Evolutionary conservation across 2,888 invertebrate genomes (phyloP).

Genomic region (Gisinianus flammeolus): DNA sequence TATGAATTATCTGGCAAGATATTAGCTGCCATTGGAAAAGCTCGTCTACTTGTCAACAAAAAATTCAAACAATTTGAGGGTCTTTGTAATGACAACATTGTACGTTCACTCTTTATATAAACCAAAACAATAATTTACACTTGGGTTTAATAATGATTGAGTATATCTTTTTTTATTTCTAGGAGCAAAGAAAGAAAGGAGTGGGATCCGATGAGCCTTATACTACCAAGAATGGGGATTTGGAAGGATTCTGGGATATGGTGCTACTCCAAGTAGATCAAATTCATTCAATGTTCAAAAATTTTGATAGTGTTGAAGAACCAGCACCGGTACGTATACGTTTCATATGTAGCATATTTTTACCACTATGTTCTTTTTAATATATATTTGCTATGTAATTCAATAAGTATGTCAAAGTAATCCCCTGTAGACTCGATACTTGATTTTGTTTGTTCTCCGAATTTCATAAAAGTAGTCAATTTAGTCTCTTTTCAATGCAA

Average conservation of each 20-base stretch:
- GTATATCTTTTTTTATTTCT: background rate
- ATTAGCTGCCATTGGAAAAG: constrained; percentile 88
- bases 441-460: too few species aligned
- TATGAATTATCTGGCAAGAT: constrained; percentile 81
- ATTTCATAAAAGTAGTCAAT: too few species aligned
- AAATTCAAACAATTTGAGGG: constrained; percentile 96
- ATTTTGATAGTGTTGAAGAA: constrained; percentile 42
- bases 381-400: too few species aligned
- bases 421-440: too few species aligned
- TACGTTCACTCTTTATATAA: constrained; percentile 62
- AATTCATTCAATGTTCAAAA: constrained; percentile 67
- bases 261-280: constrained; percentile 88
- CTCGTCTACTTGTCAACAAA: constrained; percentile 83
- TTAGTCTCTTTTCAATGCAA: too few species aligned
- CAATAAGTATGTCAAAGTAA: too few species aligned
- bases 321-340: too few species aligned
- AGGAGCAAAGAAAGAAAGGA: constrained; percentile 47
- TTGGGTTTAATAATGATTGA: background rate
- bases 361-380: too few species aligned
- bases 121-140: background rate
- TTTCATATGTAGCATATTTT: too few species aligned
- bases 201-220: constrained; percentile 73
- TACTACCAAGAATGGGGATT: constrained; percentile 85
- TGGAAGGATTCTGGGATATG: constrained; percentile 99
- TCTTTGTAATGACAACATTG: constrained; percentile 71